Conservation (phyloP, 2,113 vertebrate genomes). For the Bos indicus region DNA sequence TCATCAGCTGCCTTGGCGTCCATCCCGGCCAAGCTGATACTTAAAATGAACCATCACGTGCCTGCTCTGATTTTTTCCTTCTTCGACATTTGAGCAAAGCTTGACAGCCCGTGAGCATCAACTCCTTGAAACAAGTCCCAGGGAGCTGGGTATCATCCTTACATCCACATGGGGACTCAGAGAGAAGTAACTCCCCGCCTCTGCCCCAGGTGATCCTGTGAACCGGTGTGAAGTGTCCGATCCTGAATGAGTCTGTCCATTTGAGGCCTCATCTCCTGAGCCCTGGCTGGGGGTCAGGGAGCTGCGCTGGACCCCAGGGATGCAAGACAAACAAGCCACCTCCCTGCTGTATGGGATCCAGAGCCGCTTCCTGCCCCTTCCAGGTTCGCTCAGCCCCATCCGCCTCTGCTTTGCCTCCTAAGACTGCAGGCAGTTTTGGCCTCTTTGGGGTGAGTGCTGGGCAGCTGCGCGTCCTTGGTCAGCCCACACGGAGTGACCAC, state of each 20-base stretch:
- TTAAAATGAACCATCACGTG: not conserved
- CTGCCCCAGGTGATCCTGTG: rapidly evolving
- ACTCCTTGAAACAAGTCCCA: not conserved
- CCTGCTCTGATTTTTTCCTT: not conserved
- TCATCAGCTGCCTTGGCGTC: not conserved
- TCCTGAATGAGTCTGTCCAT: not conserved
- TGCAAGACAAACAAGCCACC: too few relatives aligned
- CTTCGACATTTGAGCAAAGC: not conserved
- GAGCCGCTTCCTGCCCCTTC: not conserved
- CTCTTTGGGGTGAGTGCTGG: not conserved
- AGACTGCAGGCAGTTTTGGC: not conserved
- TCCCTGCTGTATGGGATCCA: rapidly evolving
- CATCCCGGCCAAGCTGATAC: not conserved
- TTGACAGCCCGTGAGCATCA: not conserved
- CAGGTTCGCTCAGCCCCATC: rapidly evolving
- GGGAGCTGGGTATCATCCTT: not conserved
- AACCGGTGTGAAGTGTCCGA: rapidly evolving
- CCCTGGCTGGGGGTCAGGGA: rapidly evolving
- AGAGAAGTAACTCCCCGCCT: not conserved
- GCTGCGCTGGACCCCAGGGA: not conserved
- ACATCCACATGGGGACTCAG: rapidly evolving
- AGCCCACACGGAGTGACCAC: not conserved
- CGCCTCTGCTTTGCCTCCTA: rapidly evolving
- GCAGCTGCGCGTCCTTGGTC: rapidly evolving
- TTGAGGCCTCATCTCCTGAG: not conserved